Evolutionary conservation across 92 coral and sea anemone genomes (phyloP).

Genomic region (Diadumene lineata): DNA sequence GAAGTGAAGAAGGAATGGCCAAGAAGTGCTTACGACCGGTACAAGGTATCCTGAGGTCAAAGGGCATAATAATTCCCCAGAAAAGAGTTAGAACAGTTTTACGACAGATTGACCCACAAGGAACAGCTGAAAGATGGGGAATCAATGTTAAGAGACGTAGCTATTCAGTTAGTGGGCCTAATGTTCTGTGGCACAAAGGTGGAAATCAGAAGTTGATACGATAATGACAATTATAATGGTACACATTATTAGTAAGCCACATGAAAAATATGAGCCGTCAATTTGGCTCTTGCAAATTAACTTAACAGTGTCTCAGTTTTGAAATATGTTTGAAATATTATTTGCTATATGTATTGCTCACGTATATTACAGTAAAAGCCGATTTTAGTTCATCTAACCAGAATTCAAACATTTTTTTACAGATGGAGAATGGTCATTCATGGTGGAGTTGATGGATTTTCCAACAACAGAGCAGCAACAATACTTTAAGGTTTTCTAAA

Average conservation of each 20-base stretch:
- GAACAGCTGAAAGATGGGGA: background rate
- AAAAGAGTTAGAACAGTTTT: background rate
- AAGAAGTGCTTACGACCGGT: background rate
- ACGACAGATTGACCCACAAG: background rate
- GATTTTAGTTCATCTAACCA: too few species aligned
- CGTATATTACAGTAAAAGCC: background rate
- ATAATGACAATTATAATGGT: background rate
- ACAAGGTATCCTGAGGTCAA: background rate
- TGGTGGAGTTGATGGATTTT: background rate
- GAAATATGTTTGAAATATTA: too few species aligned
- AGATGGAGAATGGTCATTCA: slow-evolving; percentile 6
- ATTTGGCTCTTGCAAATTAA: background rate
- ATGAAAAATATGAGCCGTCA: background rate
- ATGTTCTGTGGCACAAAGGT: background rate
- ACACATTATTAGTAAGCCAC: too few species aligned
- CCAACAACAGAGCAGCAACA: slow-evolving; percentile 1
- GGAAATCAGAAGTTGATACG: background rate
- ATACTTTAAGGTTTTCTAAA: background rate
- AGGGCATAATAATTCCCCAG: background rate
- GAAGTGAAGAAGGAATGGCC: background rate
- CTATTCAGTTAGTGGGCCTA: background rate
- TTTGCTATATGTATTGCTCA: too few species aligned
- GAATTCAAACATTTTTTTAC: background rate
- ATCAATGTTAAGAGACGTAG: too few species aligned
- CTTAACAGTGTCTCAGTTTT: too few species aligned